These are phyloP conservation scores for Sminthurinus signatus DNA, from an alignment of 1,140 invertebrate species.

Conservation along the genomic window DNA sequence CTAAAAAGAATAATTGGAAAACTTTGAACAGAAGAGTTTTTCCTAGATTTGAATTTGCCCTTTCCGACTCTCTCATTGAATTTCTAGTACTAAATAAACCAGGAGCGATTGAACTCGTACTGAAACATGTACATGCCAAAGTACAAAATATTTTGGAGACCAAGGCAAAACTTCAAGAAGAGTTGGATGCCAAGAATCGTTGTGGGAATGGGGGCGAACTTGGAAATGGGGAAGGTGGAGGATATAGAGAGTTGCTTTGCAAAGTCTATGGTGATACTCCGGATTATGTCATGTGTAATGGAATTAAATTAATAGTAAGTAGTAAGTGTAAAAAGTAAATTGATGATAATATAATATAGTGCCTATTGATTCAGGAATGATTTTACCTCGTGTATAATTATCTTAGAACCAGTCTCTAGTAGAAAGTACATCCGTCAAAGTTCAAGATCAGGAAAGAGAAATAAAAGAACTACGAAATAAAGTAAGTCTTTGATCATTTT, in stretches of 20 bases:
- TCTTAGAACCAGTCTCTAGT: neutral
- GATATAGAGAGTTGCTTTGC: neutral
- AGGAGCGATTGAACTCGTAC: constrained; percentile 22
- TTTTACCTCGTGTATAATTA: too few species aligned
- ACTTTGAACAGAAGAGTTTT: constrained; percentile 28
- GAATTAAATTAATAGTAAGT: neutral
- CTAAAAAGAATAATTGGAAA: constrained; percentile 28
- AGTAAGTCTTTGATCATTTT: neutral
- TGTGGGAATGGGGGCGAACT: neutral
- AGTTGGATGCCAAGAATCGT: neutral
- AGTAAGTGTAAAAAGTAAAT: too few species aligned
- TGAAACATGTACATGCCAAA: neutral
- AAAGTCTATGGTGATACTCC: neutral
- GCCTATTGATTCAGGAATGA: too few species aligned
- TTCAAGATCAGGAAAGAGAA: neutral
- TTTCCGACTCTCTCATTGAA: constrained; percentile 15
- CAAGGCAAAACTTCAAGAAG: neutral
- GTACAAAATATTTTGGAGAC: neutral
- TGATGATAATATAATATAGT: too few species aligned
- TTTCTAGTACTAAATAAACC: constrained; percentile 10
- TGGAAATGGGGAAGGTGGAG: constrained; percentile 2
- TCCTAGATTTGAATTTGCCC: constrained; percentile 18
- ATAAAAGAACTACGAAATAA: constrained; percentile 4
- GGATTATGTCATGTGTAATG: neutral
- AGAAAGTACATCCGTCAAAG: neutral